Evolutionary conservation across 1,140 invertebrate genomes (phyloP).

Genomic region (Akabosia matsudoensis): DNA sequence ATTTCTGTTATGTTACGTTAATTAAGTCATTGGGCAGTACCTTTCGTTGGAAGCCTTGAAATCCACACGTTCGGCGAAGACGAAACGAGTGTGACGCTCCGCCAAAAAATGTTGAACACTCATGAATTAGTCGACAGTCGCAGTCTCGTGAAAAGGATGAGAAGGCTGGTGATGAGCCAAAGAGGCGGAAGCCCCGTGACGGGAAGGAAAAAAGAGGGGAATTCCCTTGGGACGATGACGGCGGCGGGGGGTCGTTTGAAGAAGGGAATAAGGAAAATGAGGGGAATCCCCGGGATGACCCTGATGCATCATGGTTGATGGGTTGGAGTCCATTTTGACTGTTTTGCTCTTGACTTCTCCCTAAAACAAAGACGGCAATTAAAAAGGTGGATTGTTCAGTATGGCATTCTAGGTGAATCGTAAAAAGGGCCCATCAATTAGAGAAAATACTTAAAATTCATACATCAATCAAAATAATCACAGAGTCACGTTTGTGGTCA

Average conservation of each 20-base stretch:
- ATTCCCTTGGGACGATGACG: neutral
- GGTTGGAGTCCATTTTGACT: neutral
- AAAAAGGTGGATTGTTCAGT: neutral
- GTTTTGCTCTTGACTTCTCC: neutral
- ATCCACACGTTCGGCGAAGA: slow-evolving; percentile 7
- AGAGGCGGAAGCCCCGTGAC: neutral
- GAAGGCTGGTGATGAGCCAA: neutral
- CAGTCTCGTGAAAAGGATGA: neutral
- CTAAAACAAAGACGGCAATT: neutral
- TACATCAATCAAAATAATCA: no score
- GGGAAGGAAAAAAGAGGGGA: neutral
- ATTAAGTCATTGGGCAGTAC: slow-evolving; percentile 2
- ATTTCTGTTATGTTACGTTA: no score
- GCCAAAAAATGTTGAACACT: slow-evolving; percentile 9
- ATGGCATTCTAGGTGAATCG: no score
- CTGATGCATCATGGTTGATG: neutral
- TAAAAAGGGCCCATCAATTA: neutral
- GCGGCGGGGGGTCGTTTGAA: neutral
- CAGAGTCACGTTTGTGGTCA: no score
- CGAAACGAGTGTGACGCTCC: neutral
- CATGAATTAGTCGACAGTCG: slow-evolving; percentile 24
- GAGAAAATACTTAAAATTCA: neutral
- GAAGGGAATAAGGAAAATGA: neutral
- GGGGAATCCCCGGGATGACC: neutral
- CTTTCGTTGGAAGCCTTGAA: slow-evolving; percentile 32